A percentile compares a stretch with the other conserved stretches of the same genome.
These are phyloP conservation scores for Botia kubotai DNA, from an alignment of 2,797 vertebrate genomes.

Conservation along the genomic window DNA sequence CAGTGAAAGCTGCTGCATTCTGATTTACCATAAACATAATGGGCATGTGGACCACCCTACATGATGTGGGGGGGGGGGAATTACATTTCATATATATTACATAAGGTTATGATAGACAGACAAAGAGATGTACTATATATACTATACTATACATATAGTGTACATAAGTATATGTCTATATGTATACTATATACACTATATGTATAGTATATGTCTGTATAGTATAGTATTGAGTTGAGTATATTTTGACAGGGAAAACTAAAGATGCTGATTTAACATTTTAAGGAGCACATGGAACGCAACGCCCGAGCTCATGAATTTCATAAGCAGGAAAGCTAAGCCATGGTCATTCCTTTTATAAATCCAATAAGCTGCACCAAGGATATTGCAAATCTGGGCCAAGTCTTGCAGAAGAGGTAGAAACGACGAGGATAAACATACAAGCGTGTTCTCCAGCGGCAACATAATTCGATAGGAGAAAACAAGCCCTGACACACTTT, in stretches of 20 bases:
- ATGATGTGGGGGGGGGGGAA: background rate
- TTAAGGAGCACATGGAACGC: slow-evolving; percentile 13
- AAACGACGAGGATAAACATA: background rate
- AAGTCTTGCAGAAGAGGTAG: background rate
- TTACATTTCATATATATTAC: background rate
- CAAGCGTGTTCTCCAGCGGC: slow-evolving; percentile 17
- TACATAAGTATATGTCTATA: no score
- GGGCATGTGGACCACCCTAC: background rate
- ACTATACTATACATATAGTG: no score
- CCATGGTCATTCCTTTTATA: slow-evolving; percentile 13
- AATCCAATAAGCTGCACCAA: slow-evolving; percentile 28
- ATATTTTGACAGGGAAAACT: slow-evolving; percentile 5
- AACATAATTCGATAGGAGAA: slow-evolving; percentile 57
- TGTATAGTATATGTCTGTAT: no score
- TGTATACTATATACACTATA: no score
- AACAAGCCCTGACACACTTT: slow-evolving; percentile 50
- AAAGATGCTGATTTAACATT: slow-evolving; percentile 35
- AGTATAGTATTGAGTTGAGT: background rate
- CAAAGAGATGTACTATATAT: no score
- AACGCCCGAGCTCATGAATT: slow-evolving; percentile 46
- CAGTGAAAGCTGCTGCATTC: background rate
- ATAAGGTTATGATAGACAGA: no score
- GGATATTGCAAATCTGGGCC: slow-evolving; percentile 23
- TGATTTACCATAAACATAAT: slow-evolving; percentile 35
- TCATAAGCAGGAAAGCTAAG: slow-evolving; percentile 38